A percentile compares a stretch with the other conserved stretches of the same genome.
These are phyloP conservation scores for Ctenopoma kingsleyae DNA, from an alignment of 2,797 vertebrate species.

Conservation along the genomic window DNA sequence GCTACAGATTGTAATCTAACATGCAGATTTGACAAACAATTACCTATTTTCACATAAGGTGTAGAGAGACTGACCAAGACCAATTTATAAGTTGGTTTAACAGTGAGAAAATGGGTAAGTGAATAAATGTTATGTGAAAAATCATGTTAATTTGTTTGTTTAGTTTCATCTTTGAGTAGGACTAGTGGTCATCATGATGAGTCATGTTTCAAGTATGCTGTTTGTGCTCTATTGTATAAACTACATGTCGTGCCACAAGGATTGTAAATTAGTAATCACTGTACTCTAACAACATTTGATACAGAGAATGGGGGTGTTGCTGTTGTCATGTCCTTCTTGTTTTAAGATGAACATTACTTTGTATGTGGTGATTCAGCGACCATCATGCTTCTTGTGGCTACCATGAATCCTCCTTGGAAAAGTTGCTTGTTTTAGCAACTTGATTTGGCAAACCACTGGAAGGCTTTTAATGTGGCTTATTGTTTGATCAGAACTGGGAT, in stretches of 20 bases:
- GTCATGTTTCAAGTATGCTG: conserved; percentile 51
- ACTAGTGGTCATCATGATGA: conserved; percentile 45
- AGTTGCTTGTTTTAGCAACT: conserved; percentile 65
- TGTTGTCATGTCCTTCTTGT: conserved; percentile 39
- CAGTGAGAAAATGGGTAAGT: conserved; percentile 26
- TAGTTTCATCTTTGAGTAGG: conserved; percentile 26
- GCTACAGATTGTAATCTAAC: not conserved
- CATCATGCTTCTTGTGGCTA: conserved; percentile 53
- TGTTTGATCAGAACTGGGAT: conserved; percentile 60
- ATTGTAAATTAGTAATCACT: conserved; percentile 44
- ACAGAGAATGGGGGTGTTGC: conserved; percentile 34
- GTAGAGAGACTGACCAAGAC: not conserved
- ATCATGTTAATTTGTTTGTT: conserved; percentile 32
- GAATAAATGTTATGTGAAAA: conserved; percentile 38
- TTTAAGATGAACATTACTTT: conserved; percentile 50
- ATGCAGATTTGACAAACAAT: conserved; percentile 8
- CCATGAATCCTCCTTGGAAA: conserved; percentile 61
- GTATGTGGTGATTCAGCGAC: conserved; percentile 60
- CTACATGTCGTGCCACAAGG: conserved; percentile 30
- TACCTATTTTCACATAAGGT: conserved; percentile 1
- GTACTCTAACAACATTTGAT: conserved; percentile 48
- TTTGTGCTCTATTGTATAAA: conserved; percentile 32
- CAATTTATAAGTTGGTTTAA: conserved; percentile 12
- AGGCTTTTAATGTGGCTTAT: conserved; percentile 63
- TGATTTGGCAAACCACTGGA: conserved; percentile 65